Evolutionary conservation across 2,797 vertebrate species (phyloP).

Genomic region (Thripadectes ignobilis): DNA sequence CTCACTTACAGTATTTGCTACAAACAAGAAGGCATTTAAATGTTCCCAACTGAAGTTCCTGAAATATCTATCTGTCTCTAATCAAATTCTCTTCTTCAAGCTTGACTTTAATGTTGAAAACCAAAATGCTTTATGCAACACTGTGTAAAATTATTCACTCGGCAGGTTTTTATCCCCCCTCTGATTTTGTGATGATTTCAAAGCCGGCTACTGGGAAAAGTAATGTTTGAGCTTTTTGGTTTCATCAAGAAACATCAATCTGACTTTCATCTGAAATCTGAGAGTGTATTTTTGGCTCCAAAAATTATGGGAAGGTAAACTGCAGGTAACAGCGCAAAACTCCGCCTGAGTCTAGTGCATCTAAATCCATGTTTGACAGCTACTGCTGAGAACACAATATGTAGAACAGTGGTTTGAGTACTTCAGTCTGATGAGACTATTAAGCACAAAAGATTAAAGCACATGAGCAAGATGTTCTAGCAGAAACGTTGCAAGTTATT

Average conservation of each 20-base stretch:
- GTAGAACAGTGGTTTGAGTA: neutral
- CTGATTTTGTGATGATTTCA: neutral
- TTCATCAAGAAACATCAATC: neutral
- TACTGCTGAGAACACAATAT: neutral
- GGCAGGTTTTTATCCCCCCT: neutral
- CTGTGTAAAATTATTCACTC: neutral
- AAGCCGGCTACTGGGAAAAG: neutral
- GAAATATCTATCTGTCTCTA: neutral
- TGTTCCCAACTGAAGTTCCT: neutral
- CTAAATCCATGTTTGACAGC: conserved; percentile 1
- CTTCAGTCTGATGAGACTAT: conserved; percentile 1
- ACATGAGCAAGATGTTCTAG: neutral
- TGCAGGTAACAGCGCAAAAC: neutral
- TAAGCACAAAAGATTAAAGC: conserved; percentile 7
- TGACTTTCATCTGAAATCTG: neutral
- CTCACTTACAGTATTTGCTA: neutral
- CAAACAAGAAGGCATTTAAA: neutral
- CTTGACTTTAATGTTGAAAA: neutral
- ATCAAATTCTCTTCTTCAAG: neutral
- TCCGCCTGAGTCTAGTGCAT: neutral
- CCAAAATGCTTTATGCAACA: neutral
- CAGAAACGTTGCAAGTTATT: neutral
- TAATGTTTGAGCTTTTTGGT: neutral
- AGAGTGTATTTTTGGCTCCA: neutral
- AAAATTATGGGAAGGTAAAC: neutral